Conservation (phyloP, 2,113 vertebrate genomes). For the Gymnorhina tibicen region DNA sequence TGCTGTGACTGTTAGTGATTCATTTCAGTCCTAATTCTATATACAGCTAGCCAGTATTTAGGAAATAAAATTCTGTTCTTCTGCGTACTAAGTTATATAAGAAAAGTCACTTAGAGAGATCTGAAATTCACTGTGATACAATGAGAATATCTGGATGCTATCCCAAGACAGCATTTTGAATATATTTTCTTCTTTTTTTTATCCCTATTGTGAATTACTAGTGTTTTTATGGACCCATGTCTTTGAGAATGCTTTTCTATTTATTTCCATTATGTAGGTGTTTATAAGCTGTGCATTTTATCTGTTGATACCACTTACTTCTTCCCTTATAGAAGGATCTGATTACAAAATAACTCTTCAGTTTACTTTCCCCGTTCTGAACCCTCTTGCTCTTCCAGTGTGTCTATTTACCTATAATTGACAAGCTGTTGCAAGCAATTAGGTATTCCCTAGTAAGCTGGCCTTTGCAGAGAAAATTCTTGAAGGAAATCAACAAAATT, state of each 20-base stretch:
- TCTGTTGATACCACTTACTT: not conserved
- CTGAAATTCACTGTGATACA: not conserved
- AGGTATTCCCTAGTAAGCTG: not conserved
- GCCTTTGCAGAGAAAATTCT: slow-evolving; percentile 21
- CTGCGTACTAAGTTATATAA: not conserved
- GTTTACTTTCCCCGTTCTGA: not conserved
- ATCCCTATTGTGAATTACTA: not conserved
- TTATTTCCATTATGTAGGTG: not conserved
- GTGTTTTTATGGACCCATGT: not conserved
- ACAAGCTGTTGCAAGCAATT: not conserved
- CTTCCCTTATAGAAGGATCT: not conserved
- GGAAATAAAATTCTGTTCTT: not conserved
- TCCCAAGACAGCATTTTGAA: not conserved
- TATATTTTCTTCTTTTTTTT: not conserved
- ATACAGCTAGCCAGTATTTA: not conserved
- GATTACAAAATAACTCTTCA: not conserved
- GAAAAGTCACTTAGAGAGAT: not conserved
- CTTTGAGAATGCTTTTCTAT: not conserved
- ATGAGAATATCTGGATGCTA: not conserved
- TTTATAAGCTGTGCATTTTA: not conserved
- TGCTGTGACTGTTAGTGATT: not conserved
- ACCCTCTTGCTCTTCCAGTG: not conserved
- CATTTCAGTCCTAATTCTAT: not conserved
- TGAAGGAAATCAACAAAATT: not conserved
- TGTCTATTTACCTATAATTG: not conserved